Evolutionary conservation across 2,888 invertebrate species (phyloP), one percentile per base, ranked within the genome.

Genomic region (Amiota mariae): DNA sequence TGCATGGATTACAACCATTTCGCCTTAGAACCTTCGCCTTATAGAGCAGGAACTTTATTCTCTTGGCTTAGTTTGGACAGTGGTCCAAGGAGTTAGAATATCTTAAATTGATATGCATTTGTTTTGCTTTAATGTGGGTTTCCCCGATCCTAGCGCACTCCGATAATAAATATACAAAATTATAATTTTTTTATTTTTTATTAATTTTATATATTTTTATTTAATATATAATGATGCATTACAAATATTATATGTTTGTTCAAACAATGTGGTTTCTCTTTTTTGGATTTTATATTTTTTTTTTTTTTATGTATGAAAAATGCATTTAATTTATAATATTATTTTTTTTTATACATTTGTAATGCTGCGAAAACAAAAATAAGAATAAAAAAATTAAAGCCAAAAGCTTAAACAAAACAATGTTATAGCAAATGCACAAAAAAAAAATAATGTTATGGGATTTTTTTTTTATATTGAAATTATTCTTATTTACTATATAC

Each of bases 181-280:
- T n/a, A n/a, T n/a, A n/a, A n/a, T n/a, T n/a, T n/a, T n/a, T 36
- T 36, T 36, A 1, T 36, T 36, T 36, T 36, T 6, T 36, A 36
- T 1, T 4, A 2, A 9, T 20, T 8, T 59, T 59, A 20, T 18
- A 18, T 11, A 49, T 67, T 49, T 67, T 24, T 66, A 49, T 48
- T 66, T 46, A 46, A 13, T 49, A 48, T 48, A 48, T 49, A 48
- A 64, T 36, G 6, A 63, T 63, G 12, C 12, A 63, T 36, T 54
- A 54, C n/a, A 54, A 0, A n/a, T 4, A 3, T 24, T 36, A 6
- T 63, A 6, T 46, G 4, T 46, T 24, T 63, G 13, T 46, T 76
- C 74, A 76, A 73, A 70, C 72, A 75, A 75, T 72, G 74, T 75
- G 74, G 73, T 72, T 70, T 75, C 73, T 67, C 72, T 76, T 73